Percentiles rank a stretch among this genome's conserved stretches.
Evolutionary conservation across 2,113 vertebrate species (phyloP).

Genomic region (Oncorhynchus mykiss): DNA sequence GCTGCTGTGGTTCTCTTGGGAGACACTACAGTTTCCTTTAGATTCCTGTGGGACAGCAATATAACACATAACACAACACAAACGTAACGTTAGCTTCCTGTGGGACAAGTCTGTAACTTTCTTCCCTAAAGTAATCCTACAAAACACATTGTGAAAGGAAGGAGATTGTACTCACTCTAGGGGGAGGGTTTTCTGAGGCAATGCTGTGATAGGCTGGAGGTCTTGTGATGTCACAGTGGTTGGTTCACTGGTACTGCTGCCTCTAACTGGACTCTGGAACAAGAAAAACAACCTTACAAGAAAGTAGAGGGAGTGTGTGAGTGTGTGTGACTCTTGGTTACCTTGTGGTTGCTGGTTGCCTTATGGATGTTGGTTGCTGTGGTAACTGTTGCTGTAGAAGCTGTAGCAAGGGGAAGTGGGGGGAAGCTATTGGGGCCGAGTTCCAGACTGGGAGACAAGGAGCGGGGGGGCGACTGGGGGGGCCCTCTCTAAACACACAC

Average conservation of each 20-base stretch:
- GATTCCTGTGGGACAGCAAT: conserved; percentile 27
- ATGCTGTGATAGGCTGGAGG: neutral
- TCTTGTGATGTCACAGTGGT: neutral
- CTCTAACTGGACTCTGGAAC: conserved; percentile 29
- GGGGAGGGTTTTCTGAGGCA: neutral
- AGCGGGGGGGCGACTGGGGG: conserved; percentile 77
- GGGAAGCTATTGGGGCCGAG: conserved; percentile 85
- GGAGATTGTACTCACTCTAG: conserved; percentile 35
- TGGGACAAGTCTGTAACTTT: neutral
- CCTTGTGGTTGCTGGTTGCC: conserved; percentile 21
- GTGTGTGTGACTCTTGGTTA: conserved; percentile 8
- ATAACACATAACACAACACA: neutral
- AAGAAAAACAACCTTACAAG: neutral
- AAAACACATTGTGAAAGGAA: too few species aligned
- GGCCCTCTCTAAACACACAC: conserved; percentile 70
- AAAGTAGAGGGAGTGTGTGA: neutral
- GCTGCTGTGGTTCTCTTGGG: neutral
- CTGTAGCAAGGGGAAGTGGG: conserved; percentile 68
- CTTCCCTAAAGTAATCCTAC: neutral
- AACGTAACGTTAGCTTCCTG: too few species aligned
- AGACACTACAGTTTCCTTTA: neutral
- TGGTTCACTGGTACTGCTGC: conserved; percentile 9
- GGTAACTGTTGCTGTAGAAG: conserved; percentile 4
- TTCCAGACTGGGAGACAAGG: conserved; percentile 84
- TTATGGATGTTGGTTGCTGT: neutral